phyloP scores from a whole-genome alignment of 2,797 vertebrate genomes.

The Mus spretus region DNA sequence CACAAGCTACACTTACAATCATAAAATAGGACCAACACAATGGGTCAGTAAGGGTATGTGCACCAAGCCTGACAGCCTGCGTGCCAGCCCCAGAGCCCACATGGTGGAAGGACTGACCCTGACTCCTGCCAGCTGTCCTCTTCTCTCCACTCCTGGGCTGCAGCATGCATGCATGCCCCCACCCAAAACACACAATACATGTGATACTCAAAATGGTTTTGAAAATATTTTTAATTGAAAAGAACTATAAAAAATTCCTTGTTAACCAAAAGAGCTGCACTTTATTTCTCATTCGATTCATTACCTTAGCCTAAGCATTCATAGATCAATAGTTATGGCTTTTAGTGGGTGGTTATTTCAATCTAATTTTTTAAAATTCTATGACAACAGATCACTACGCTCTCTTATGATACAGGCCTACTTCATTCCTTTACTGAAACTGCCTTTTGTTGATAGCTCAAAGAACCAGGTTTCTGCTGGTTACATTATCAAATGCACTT shows the following conservation, averaged over 20 bases:
- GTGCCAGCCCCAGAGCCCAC: background rate
- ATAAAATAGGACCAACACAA: background rate
- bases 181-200: background rate
- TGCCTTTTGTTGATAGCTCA: background rate
- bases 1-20: background rate
- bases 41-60: background rate
- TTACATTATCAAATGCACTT: background rate
- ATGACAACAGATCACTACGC: background rate
- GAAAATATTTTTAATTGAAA: background rate
- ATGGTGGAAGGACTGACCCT: background rate
- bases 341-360: background rate
- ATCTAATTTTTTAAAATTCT: slow-evolving; percentile 14
- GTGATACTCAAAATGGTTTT: background rate
- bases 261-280: background rate
- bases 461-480: background rate
- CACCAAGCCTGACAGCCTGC: background rate
- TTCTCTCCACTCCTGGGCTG: background rate
- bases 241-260: background rate
- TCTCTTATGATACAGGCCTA: background rate
- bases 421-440: slow-evolving; percentile 14
- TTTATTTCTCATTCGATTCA: background rate
- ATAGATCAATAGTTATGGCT: background rate
- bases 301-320: background rate
- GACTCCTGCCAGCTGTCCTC: background rate
- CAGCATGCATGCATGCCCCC: background rate